phyloP scores from a whole-genome alignment of 2,888 invertebrate genomes.

The Mellilla xanthometata region DNA sequence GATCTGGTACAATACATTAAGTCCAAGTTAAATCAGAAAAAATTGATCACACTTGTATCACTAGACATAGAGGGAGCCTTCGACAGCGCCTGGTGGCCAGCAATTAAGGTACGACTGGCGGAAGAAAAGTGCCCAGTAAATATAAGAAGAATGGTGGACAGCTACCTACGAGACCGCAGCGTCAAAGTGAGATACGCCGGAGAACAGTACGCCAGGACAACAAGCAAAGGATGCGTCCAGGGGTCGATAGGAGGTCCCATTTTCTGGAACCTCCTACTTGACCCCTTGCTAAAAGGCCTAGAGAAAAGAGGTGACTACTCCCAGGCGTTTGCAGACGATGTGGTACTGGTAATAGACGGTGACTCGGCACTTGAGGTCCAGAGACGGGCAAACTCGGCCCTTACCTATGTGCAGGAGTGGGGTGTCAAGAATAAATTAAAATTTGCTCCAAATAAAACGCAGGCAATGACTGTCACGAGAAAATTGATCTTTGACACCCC shows the following conservation, averaged over 20 bases:
- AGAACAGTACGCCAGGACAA: neutral
- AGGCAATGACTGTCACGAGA: neutral
- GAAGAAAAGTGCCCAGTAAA: slow-evolving; percentile 8
- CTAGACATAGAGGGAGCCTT: slow-evolving; percentile 15
- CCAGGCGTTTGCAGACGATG: slow-evolving; percentile 14
- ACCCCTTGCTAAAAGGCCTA: slow-evolving; percentile 5
- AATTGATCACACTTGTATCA: slow-evolving; percentile 2
- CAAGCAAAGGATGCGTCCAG: slow-evolving; percentile 13
- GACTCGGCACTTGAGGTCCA: neutral
- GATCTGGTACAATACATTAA: neutral
- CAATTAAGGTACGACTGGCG: slow-evolving; percentile 1
- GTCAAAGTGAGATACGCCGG: neutral
- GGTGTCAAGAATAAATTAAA: too few relatives aligned
- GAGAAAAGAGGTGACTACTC: neutral
- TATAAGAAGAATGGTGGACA: slow-evolving; percentile 3
- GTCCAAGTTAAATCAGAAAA: neutral
- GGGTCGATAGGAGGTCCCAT: slow-evolving; percentile 15
- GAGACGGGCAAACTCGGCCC: neutral
- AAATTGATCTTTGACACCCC: neutral
- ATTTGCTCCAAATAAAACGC: neutral
- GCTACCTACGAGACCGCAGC: neutral
- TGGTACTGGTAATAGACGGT: neutral
- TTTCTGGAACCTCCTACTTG: slow-evolving; percentile 13
- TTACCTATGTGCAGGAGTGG: too few relatives aligned
- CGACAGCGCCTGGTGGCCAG: slow-evolving; percentile 16